Evolutionary conservation across 2,888 invertebrate genomes (phyloP).

Genomic region (Clepsis dumicolana): DNA sequence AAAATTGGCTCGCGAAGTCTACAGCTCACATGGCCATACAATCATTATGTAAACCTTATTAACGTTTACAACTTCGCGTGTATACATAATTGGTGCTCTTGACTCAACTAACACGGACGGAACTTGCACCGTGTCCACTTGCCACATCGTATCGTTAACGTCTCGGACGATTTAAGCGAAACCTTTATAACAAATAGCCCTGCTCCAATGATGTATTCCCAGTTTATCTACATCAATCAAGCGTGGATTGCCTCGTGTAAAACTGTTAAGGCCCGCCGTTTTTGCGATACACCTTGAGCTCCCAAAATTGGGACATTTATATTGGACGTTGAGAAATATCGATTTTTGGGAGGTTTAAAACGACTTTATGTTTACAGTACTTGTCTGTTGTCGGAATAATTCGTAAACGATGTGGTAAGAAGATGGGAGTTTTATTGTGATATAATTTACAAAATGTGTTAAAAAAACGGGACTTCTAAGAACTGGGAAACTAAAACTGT

Average conservation of each 20-base stretch:
- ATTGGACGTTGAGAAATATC: constrained; percentile 18
- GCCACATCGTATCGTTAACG: constrained; percentile 5
- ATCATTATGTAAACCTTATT: too few relatives aligned
- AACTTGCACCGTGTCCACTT: neutral
- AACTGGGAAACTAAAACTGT: too few relatives aligned
- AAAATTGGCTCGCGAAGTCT: too few relatives aligned
- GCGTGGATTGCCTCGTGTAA: constrained; percentile 50
- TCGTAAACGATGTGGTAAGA: neutral
- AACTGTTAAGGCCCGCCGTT: constrained; percentile 51
- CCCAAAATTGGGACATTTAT: constrained; percentile 45
- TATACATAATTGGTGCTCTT: too few relatives aligned
- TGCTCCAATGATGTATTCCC: constrained; percentile 66
- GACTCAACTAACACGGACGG: neutral
- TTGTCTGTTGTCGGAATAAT: neutral
- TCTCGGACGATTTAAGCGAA: constrained; percentile 9
- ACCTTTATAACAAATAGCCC: constrained; percentile 69
- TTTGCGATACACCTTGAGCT: constrained; percentile 39
- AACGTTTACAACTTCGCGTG: too few relatives aligned
- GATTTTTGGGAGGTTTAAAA: neutral
- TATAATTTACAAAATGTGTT: too few relatives aligned
- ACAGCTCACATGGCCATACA: too few relatives aligned
- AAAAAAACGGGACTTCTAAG: too few relatives aligned
- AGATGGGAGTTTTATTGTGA: too few relatives aligned
- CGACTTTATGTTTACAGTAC: neutral
- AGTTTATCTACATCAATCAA: constrained; percentile 55